Evolutionary conservation across 1,140 invertebrate species (phyloP).

Genomic region (Drosophila dunni): DNA sequence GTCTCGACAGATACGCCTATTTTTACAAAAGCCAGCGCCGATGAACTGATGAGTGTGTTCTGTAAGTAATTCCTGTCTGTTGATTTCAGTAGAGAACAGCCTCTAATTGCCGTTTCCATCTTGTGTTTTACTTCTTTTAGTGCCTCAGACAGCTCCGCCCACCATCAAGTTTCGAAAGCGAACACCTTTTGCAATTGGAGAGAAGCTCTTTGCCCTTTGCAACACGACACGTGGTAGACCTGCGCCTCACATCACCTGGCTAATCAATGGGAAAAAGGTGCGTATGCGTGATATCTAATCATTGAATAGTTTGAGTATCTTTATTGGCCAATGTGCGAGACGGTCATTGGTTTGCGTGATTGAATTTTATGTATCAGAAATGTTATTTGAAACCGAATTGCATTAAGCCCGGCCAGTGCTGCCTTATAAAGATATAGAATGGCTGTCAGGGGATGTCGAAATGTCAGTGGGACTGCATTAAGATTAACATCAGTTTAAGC

Average conservation of each 20-base stretch:
- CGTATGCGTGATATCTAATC: constrained; percentile 71
- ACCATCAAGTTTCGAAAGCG: constrained; percentile 90
- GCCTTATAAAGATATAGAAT: constrained; percentile 31
- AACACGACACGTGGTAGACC: constrained; percentile 90
- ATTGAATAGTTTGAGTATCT: background rate
- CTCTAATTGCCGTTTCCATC: constrained; percentile 55
- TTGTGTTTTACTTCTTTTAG: constrained; percentile 82
- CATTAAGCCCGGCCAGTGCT: background rate
- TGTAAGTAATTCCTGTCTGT: constrained; percentile 86
- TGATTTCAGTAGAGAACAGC: constrained; percentile 19
- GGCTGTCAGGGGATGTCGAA: constrained; percentile 58
- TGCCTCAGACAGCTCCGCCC: constrained; percentile 89
- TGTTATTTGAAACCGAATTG: constrained; percentile 20
- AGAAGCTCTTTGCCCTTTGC: constrained; percentile 91
- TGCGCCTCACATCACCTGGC: constrained; percentile 92
- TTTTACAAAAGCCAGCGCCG: constrained; percentile 90
- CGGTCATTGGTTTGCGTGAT: background rate
- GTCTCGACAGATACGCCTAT: constrained; percentile 91
- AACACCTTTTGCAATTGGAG: constrained; percentile 87
- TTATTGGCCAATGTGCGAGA: background rate
- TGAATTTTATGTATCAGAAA: constrained; percentile 5
- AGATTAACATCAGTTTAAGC: constrained; percentile 80
- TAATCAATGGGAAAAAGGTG: constrained; percentile 93
- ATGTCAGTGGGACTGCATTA: constrained; percentile 55
- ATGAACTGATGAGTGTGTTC: constrained; percentile 90